Conservation (phyloP, 2,888 invertebrate species). For the Agrochola lota region DNA sequence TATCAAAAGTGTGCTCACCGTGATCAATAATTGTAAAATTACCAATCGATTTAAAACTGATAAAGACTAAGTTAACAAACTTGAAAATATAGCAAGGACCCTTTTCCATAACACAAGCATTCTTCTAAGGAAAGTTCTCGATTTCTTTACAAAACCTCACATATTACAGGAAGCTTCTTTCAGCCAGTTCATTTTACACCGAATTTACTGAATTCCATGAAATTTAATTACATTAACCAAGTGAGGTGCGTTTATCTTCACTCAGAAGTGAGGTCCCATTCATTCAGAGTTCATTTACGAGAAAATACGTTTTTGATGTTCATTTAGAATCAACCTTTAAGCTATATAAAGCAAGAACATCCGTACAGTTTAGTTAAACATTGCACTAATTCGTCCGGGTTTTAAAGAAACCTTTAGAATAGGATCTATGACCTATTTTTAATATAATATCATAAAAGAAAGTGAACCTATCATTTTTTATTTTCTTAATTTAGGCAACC, state of each 20-base stretch:
- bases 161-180: constrained; percentile 80
- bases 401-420: background rate
- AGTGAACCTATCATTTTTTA: background rate
- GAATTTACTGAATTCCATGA: constrained; percentile 81
- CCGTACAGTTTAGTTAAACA: constrained; percentile 9
- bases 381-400: constrained; percentile 14
- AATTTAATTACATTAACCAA: constrained; percentile 88
- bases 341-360: constrained; percentile 10
- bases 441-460: background rate
- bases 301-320: constrained; percentile 69
- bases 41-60: background rate
- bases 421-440: background rate
- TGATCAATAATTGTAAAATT: background rate
- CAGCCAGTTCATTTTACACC: constrained; percentile 83
- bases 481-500: too few species aligned
- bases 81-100: constrained; percentile 18
- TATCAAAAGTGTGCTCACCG: background rate
- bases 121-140: constrained; percentile 56
- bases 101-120: constrained; percentile 66
- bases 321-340: constrained; percentile 65
- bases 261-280: constrained; percentile 69
- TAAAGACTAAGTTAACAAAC: background rate
- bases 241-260: constrained; percentile 80
- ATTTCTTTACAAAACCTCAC: constrained; percentile 82
- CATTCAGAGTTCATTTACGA: constrained; percentile 69